Conservation (phyloP, 2,888 invertebrate species). For the Orthosia incerta region DNA sequence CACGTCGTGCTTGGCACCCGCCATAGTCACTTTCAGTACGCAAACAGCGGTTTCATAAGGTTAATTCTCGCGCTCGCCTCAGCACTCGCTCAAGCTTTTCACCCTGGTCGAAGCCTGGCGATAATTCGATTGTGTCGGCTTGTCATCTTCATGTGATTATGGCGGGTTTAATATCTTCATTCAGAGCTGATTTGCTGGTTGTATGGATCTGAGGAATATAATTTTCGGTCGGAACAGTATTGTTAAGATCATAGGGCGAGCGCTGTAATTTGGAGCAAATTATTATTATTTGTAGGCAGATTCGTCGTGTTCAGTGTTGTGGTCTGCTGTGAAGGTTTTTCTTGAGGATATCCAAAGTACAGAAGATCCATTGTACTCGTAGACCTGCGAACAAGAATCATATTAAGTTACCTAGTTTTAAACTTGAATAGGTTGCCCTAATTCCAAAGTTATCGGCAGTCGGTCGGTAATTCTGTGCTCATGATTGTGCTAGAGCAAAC, state of each 20-base stretch:
- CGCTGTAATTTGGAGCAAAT: constrained; percentile 26
- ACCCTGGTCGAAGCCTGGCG: not conserved
- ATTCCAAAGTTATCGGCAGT: no score
- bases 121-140: constrained; percentile 57
- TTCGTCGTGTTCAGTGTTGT: constrained; percentile 4
- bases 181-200: constrained; percentile 30
- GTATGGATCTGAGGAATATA: constrained; percentile 25
- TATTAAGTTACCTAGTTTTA: no score
- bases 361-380: not conserved
- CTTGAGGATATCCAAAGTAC: not conserved
- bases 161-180: constrained; percentile 41
- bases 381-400: no score
- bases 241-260: constrained; percentile 2
- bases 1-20: no score
- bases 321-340: constrained; percentile 2
- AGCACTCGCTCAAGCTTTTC: not conserved
- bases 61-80: not conserved
- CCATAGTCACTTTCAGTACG: no score
- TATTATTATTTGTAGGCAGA: constrained; percentile 25
- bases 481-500: no score
- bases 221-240: constrained; percentile 34
- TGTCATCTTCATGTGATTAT: constrained; percentile 51
- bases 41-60: no score
- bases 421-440: no score
- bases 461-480: no score